Base-by-base conservation (phyloP, 2,113 vertebrate species). In the Puma concolor region DNA sequence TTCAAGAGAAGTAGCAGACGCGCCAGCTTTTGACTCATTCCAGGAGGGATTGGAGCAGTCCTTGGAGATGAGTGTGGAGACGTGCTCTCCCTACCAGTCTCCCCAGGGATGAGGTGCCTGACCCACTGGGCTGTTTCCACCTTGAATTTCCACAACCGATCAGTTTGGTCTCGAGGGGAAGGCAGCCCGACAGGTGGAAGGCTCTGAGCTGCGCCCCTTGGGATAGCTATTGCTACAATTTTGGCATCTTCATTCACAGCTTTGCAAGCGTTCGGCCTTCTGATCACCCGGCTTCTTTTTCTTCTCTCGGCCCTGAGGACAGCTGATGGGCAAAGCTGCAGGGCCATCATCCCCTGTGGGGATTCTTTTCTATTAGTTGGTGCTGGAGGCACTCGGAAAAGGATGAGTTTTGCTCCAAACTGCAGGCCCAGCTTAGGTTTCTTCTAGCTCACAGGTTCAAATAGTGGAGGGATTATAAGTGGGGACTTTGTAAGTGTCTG, bases 211-310 rank as follows among this genome's bases (percentile, higher is more conserved):
- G 29, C 0, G 4, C 38, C n/a, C 74, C 25, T 64, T 33, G 38
- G 57, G 80, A 50, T 23, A 41, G 25, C n/a, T 33, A 0, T 36
- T 11, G 79, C 57, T 88, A n/a, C 7, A 50, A 36, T 81, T 36
- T 29, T 23, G 64, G 57, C 25, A 36, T 71, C 80, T 84, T 92
- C 38, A 52, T 69, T 89, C 84, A 29, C 21, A 82, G 63, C 76
- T 97, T 97, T 93, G 38, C 31, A 52, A 57, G 38, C 7, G 0
- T 80, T 77, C 81, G 86, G 19, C 33, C 77, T 93, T 93, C 94
- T 57, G 72, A 79, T 50, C 17, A 63, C 10, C 16, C 33, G 33
- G 63, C 41, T 91, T 69, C 41, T 63, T 67, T 17, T 33, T 88
- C 11, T 14, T 77, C 66, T 94, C 48, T 82, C 36, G 87, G 84